Evolutionary conservation across 30 jellyfish, hydroid and myxozoan species (phyloP).

Genomic region (Aurelia sp.): DNA sequence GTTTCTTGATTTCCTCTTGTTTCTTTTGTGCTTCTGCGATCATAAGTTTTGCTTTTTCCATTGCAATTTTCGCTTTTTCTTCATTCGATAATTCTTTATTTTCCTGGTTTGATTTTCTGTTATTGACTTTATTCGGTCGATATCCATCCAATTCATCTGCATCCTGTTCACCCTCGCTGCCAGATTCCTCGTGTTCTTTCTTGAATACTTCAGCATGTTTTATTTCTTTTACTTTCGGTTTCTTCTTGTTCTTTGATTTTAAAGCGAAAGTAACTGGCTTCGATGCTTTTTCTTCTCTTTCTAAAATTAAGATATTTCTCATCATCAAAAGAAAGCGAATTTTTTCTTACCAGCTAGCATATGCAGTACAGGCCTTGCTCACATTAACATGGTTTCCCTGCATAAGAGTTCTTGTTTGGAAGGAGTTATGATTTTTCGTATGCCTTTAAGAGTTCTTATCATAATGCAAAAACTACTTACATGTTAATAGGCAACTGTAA

Average conservation of each 20-base stretch:
- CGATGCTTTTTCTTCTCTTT: conserved; percentile 27
- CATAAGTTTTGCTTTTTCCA: conserved; percentile 68
- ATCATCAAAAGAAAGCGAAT: not conserved
- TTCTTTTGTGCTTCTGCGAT: conserved; percentile 50
- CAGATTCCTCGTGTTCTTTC: conserved; percentile 33
- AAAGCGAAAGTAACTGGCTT: conserved; percentile 70
- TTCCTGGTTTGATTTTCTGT: not conserved
- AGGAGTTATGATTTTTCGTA: no score
- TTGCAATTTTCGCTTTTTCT: conserved; percentile 50
- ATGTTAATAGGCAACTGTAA: no score
- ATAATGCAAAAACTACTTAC: no score
- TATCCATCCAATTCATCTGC: conserved; percentile 60
- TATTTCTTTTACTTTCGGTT: not conserved
- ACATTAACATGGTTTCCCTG: no score
- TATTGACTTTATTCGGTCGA: conserved; percentile 47
- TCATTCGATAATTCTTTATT: conserved; percentile 34
- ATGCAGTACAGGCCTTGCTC: no score
- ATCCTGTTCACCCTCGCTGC: conserved; percentile 13
- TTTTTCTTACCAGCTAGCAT: no score
- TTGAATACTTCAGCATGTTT: conserved; percentile 27
- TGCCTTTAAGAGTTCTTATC: no score
- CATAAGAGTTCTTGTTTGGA: no score
- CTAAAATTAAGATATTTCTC: not conserved
- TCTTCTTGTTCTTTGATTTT: conserved; percentile 30
- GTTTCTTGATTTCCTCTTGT: conserved; percentile 21